Conservation (phyloP, 2,113 vertebrate species). For the Istiophorus platypterus region DNA sequence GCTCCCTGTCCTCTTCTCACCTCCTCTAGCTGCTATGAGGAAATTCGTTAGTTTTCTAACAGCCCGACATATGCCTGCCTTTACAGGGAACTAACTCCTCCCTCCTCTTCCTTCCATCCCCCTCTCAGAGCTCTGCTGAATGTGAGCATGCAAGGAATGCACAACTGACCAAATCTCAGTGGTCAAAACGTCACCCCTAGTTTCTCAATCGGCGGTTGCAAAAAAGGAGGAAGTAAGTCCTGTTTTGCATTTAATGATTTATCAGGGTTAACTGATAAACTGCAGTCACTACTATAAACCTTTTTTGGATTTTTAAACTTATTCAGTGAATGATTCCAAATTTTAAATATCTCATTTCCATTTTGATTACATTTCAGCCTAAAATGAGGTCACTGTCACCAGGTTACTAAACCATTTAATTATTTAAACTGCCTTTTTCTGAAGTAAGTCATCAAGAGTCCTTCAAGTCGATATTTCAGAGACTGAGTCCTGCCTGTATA, state of each 20-base stretch:
- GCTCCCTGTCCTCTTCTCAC: slow-evolving; percentile 47
- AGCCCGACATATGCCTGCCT: slow-evolving; percentile 22
- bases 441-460: neutral
- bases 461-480: slow-evolving; percentile 6
- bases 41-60: slow-evolving; percentile 28
- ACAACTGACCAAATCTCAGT: slow-evolving; percentile 9
- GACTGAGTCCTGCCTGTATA: slow-evolving; percentile 2
- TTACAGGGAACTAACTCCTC: slow-evolving; percentile 60
- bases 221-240: neutral
- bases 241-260: neutral
- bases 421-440: neutral
- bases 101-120: slow-evolving; percentile 47
- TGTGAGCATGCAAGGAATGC: slow-evolving; percentile 57
- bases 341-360: neutral
- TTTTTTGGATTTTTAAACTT: neutral
- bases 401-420: neutral
- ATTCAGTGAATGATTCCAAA: neutral
- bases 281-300: neutral
- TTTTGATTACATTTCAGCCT: neutral
- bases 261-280: neutral
- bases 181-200: neutral
- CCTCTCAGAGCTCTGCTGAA: slow-evolving; percentile 16
- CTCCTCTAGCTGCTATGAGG: slow-evolving; percentile 24
- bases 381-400: neutral
- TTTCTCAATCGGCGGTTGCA: neutral